phyloP scores from a whole-genome alignment of 2,888 invertebrate genomes.

The Papilio protenor region DNA sequence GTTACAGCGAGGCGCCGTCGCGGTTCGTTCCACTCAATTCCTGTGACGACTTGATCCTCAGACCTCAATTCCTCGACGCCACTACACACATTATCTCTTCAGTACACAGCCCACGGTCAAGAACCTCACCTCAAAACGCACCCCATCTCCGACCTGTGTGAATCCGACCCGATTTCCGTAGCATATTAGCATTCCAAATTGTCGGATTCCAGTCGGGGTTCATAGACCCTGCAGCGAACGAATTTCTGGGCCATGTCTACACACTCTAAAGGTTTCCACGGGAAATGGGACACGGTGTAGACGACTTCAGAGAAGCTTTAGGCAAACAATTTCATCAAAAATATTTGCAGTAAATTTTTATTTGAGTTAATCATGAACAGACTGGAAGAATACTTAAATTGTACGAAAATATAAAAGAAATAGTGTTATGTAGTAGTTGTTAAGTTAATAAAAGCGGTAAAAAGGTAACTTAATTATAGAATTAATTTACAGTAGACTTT shows the following conservation, averaged over 20 bases:
- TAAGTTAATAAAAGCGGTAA: background rate
- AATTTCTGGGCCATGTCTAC: slow-evolving; percentile 37
- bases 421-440: background rate
- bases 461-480: background rate
- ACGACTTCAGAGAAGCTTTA: slow-evolving; percentile 23
- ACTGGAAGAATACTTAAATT: background rate
- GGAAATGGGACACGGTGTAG: slow-evolving; percentile 35
- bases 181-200: slow-evolving; percentile 48
- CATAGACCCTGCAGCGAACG: slow-evolving; percentile 42
- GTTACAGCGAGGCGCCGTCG: slow-evolving; percentile 47
- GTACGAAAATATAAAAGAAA: background rate
- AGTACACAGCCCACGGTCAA: slow-evolving; percentile 70
- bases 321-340: slow-evolving; percentile 25
- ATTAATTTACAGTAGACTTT: background rate
- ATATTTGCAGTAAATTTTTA: background rate
- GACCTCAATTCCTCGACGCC: slow-evolving; percentile 71
- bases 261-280: slow-evolving; percentile 38
- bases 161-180: slow-evolving; percentile 50
- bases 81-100: slow-evolving; percentile 57
- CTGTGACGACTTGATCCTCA: slow-evolving; percentile 68
- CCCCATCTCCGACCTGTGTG: slow-evolving; percentile 52
- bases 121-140: slow-evolving; percentile 67
- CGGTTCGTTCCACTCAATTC: slow-evolving; percentile 63
- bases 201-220: slow-evolving; percentile 37
- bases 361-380: background rate